Conservation (phyloP, 2,888 invertebrate species). For the Ectobius pallidus region DNA sequence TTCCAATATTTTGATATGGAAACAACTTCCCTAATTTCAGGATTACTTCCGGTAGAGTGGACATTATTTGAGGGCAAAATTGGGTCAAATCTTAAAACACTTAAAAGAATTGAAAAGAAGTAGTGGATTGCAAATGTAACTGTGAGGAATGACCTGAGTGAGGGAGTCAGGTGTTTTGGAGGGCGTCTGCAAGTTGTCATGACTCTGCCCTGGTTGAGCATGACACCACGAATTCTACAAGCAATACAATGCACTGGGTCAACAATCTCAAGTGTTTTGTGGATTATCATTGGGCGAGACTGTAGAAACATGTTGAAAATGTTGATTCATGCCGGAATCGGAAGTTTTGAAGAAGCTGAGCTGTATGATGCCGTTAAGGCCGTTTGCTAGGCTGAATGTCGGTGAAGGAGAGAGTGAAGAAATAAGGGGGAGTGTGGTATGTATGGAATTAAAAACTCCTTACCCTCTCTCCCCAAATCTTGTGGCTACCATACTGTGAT, state of each 20-base stretch:
- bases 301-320: conserved; percentile 39
- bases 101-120: too few relatives aligned
- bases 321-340: conserved; percentile 42
- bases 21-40: too few relatives aligned
- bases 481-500: too few relatives aligned
- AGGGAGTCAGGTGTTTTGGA: conserved; percentile 9
- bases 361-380: conserved; percentile 25
- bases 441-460: too few relatives aligned
- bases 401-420: conserved; percentile 22
- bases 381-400: conserved; percentile 14
- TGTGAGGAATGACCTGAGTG: too few relatives aligned
- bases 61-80: too few relatives aligned
- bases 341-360: conserved; percentile 32
- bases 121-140: too few relatives aligned
- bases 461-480: too few relatives aligned
- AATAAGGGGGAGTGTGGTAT: too few relatives aligned
- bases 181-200: conserved; percentile 45
- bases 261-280: conserved; percentile 42
- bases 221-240: conserved; percentile 43
- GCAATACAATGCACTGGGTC: conserved; percentile 41
- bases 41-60: too few relatives aligned
- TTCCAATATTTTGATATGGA: too few relatives aligned
- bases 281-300: conserved; percentile 41
- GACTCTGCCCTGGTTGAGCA: conserved; percentile 44
- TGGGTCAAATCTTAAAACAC: too few relatives aligned